Evolutionary conservation across 2,113 vertebrate genomes (phyloP).

Genomic region (Bufo gargarizans): DNA sequence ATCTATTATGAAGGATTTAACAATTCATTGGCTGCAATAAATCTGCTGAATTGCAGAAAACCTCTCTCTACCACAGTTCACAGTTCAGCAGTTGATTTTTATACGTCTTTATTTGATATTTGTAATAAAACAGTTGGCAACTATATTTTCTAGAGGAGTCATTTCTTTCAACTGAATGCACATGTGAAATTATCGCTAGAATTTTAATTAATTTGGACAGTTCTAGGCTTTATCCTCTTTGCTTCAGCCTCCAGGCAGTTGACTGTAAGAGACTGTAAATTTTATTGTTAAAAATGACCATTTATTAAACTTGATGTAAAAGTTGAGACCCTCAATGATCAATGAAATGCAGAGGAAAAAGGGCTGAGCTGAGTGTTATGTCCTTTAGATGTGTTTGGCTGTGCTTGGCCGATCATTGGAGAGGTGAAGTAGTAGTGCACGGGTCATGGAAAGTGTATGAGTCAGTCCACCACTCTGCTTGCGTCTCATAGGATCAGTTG

Average conservation of each 20-base stretch:
- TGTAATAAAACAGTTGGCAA: conserved; percentile 4
- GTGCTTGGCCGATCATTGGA: too few species aligned
- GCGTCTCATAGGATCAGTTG: too few species aligned
- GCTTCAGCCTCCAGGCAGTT: background rate
- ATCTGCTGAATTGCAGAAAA: conserved; percentile 30
- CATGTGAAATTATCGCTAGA: background rate
- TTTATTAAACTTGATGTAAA: background rate
- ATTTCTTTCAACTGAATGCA: background rate
- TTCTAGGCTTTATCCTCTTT: background rate
- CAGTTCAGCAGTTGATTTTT: conserved; percentile 17
- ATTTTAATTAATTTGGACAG: background rate
- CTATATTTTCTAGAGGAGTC: background rate
- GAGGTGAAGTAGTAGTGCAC: too few species aligned
- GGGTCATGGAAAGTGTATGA: too few species aligned
- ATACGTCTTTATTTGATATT: conserved; percentile 20
- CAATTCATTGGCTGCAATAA: conserved; percentile 52
- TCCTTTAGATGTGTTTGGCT: too few species aligned
- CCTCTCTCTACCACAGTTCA: background rate
- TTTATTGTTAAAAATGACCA: background rate
- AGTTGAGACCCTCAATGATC: too few species aligned
- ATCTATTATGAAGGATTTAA: conserved; percentile 47
- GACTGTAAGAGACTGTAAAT: background rate
- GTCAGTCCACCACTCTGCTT: too few species aligned
- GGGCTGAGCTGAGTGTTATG: too few species aligned
- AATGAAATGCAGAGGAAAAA: too few species aligned